Base-by-base conservation (phyloP, 2,888 invertebrate genomes). In the Ophion costatus region DNA sequence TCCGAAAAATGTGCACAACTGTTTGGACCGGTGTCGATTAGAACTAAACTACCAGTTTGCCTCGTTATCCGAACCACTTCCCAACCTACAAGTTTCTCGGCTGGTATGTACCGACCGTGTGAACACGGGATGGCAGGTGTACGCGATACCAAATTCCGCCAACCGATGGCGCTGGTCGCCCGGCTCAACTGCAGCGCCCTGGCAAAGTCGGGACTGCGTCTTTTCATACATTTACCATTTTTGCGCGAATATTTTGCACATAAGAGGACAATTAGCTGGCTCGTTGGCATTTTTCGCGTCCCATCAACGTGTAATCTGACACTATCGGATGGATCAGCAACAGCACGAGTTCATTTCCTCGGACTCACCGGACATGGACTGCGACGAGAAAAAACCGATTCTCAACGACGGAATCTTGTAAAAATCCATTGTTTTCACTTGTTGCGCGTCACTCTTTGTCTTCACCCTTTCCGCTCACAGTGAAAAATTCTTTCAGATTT, bases 331-430 rank as follows among this genome's bases (percentile, higher is more conserved):
- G 24, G 24, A 45, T 45, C 69, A 51, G 24, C 29, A 69, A 69
- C 17, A 69, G 24, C 7, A 51, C 51, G 69, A 51, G 17, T 24
- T 29, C 2, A 0, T 69, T 42, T 51, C 9, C 45, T 69, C 11
- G 24, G 24, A 45, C 67, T 51, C 10, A 9, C 22, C 22, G 22
- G 33, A 51, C 20, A 57, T 80, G 71, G 79, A 64, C 38, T 73
- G 56, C 42, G 71, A 64, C 24, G 79, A 80, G 5, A 64, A 73
- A 66, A 73, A 64, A 11, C 20, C 33, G 5, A 77, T 51, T 11
- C 56, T 80, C n/a, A 64, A 80, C 33, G 33, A 22, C 2, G 79
- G 79, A 66, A 1, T 56, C 33, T 24, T 51, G 78, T 78, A 70
- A 77, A 33, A 11, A 51, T 38, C 38, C 7, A 38, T 14, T 38